phyloP scores from a whole-genome alignment of 2,113 vertebrate genomes.

The Lanius collurio region DNA sequence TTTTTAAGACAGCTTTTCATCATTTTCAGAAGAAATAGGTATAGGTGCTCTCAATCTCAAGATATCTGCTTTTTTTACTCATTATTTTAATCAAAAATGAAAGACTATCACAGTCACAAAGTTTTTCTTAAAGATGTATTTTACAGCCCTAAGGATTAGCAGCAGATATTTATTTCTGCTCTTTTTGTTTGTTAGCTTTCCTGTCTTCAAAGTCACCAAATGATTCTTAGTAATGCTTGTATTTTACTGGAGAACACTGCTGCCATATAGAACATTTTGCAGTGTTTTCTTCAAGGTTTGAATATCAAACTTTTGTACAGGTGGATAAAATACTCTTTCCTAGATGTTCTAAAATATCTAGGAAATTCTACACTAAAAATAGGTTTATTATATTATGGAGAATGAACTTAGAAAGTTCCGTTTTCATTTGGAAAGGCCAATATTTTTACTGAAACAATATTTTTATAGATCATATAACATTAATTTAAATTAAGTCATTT shows the following conservation, averaged over 20 bases:
- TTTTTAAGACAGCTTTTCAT: background rate
- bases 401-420: background rate
- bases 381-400: background rate
- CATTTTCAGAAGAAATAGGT: background rate
- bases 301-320: background rate
- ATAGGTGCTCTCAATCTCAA: background rate
- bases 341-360: background rate
- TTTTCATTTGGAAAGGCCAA: background rate
- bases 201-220: background rate
- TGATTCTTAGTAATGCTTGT: background rate
- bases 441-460: background rate
- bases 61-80: background rate
- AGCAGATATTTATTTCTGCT: background rate
- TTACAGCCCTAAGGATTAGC: background rate
- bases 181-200: background rate
- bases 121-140: background rate
- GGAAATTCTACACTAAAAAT: background rate
- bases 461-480: constrained; percentile 35
- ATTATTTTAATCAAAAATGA: background rate
- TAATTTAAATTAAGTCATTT: constrained; percentile 22
- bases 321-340: background rate
- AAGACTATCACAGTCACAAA: background rate
- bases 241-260: background rate
- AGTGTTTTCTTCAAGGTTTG: background rate
- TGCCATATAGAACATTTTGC: background rate